A percentile compares a stretch with the other conserved stretches of the same genome.
These are phyloP conservation scores for Hippocampus abdominalis DNA, from an alignment of 2,113 vertebrate genomes.

Conservation along the genomic window DNA sequence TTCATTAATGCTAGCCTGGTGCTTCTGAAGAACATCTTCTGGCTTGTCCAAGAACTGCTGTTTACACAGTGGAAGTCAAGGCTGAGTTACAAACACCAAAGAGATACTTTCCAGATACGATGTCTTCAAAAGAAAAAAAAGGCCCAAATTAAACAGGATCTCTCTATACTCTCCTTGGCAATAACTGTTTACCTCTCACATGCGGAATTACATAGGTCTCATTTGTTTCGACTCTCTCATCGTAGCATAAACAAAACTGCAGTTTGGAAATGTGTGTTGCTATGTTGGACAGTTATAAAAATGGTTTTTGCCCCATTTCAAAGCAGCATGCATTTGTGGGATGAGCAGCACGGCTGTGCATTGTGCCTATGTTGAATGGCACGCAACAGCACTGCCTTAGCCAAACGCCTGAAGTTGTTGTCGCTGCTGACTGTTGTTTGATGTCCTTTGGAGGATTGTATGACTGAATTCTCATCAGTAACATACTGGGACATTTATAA, in stretches of 20 bases:
- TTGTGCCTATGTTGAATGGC: background rate
- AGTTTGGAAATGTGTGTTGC: background rate
- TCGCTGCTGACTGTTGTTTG: slow-evolving; percentile 10
- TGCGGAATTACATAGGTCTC: background rate
- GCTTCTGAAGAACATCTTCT: slow-evolving; percentile 94
- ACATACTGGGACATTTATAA: background rate
- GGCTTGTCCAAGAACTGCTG: slow-evolving; percentile 95
- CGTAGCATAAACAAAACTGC: background rate
- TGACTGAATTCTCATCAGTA: background rate
- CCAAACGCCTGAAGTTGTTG: background rate
- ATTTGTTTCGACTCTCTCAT: background rate
- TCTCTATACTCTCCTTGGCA: background rate
- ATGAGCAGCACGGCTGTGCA: background rate
- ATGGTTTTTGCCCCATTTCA: too few species aligned
- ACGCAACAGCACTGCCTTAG: background rate
- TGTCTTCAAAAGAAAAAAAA: background rate
- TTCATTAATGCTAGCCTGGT: slow-evolving; percentile 99
- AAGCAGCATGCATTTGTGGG: background rate
- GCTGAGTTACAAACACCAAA: background rate
- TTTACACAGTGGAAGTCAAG: slow-evolving; percentile 32
- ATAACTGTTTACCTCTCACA: background rate
- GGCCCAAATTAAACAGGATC: background rate
- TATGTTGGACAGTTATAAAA: background rate
- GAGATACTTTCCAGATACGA: background rate
- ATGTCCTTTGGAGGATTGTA: background rate